These are phyloP conservation scores for Tympanuchus pallidicinctus DNA, from an alignment of 2,113 vertebrate genomes.

Conservation along the genomic window DNA sequence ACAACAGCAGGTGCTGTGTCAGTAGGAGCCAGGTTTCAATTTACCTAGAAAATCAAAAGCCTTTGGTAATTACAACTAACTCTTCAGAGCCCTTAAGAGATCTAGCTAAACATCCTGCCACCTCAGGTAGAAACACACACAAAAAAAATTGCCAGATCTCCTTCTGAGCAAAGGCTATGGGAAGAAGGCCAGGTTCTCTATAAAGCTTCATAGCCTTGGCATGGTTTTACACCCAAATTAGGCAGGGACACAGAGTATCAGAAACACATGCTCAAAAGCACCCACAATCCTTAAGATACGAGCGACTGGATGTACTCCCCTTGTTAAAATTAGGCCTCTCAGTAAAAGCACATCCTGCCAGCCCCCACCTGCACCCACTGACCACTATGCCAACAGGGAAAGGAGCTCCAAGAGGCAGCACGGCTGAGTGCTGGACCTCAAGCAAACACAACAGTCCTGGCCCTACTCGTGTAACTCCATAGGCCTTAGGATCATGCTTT, in stretches of 20 bases:
- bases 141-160: neutral
- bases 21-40: neutral
- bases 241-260: neutral
- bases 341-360: neutral
- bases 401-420: neutral
- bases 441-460: neutral
- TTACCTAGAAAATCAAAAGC: neutral
- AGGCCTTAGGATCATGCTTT: neutral
- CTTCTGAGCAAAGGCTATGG: neutral
- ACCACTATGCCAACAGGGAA: neutral
- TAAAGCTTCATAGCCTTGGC: accelerated
- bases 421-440: neutral
- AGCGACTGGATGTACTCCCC: neutral
- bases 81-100: neutral
- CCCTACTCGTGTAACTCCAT: neutral
- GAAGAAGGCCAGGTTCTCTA: neutral
- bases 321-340: neutral
- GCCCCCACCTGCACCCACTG: neutral
- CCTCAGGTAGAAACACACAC: neutral
- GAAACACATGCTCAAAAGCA: neutral
- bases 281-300: neutral
- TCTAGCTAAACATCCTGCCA: neutral
- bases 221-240: accelerated
- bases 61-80: neutral
- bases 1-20: neutral